These are phyloP conservation scores for Heteropelma amictum DNA, from an alignment of 2,888 invertebrate species.

Conservation along the genomic window DNA sequence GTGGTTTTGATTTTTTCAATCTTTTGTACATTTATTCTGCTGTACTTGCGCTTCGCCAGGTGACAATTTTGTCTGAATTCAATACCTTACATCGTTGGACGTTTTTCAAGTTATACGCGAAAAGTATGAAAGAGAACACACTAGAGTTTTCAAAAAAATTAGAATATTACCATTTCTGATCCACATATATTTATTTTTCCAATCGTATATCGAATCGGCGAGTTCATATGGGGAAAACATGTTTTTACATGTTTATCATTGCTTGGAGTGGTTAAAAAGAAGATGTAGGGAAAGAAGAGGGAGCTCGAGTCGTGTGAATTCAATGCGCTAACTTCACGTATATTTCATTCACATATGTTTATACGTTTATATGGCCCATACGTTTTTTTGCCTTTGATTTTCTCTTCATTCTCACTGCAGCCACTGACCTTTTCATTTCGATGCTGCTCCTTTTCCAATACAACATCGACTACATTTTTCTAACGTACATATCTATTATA, in stretches of 20 bases:
- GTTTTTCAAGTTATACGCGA: too few relatives aligned
- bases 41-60: too few relatives aligned
- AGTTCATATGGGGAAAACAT: not conserved
- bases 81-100: too few relatives aligned
- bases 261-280: not conserved
- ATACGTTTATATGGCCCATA: slow-evolving; percentile 51
- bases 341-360: slow-evolving; percentile 57
- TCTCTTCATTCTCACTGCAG: slow-evolving; percentile 12
- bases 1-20: not conserved
- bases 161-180: too few relatives aligned
- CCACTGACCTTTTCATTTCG: too few relatives aligned
- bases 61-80: not conserved
- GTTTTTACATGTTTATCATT: slow-evolving; percentile 27
- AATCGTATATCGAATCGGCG: not conserved
- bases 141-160: too few relatives aligned
- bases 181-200: too few relatives aligned
- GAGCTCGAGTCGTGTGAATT: not conserved
- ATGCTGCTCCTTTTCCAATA: not conserved
- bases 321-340: slow-evolving; percentile 19
- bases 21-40: not conserved
- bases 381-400: slow-evolving; percentile 45
- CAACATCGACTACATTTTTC: not conserved
- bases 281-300: not conserved
- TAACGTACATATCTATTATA: too few relatives aligned
- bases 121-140: too few relatives aligned